phyloP scores from a whole-genome alignment of 2,797 vertebrate genomes.

The Intellagama lesueurii region DNA sequence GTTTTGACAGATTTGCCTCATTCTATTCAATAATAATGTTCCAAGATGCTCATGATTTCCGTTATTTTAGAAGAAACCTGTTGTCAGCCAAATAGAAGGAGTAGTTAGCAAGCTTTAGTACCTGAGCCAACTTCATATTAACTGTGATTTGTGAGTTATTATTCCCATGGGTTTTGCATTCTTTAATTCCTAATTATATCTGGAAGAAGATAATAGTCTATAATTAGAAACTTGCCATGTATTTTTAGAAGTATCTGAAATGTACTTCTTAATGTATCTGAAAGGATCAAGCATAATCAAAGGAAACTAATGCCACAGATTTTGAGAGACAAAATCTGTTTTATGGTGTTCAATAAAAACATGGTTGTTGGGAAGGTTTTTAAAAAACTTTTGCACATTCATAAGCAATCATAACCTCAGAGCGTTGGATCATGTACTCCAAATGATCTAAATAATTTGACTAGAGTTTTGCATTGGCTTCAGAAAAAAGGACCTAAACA shows the following conservation, averaged over 20 bases:
- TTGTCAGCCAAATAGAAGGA: not conserved
- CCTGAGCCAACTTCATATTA: not conserved
- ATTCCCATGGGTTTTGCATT: constrained; percentile 29
- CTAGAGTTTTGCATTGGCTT: no score
- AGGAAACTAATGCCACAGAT: constrained; percentile 9
- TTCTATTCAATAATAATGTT: not conserved
- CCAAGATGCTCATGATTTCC: not conserved
- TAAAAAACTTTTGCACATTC: not conserved
- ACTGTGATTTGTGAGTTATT: constrained; percentile 11
- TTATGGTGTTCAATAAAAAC: constrained; percentile 25
- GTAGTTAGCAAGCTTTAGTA: not conserved
- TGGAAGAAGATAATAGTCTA: constrained; percentile 30
- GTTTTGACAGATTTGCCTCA: not conserved
- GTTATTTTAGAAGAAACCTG: not conserved
- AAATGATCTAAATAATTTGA: constrained; percentile 4
- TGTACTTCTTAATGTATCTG: not conserved
- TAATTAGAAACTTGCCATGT: not conserved
- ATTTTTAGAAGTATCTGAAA: constrained; percentile 28
- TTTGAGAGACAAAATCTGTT: constrained; percentile 1
- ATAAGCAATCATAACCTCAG: not conserved
- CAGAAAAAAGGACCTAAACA: no score
- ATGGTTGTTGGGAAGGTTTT: not conserved
- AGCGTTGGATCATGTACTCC: not conserved
- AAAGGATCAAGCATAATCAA: constrained; percentile 40
- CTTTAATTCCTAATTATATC: constrained; percentile 38